These are phyloP conservation scores for Cryptus armator DNA, from an alignment of 2,888 invertebrate genomes.

Conservation along the genomic window DNA sequence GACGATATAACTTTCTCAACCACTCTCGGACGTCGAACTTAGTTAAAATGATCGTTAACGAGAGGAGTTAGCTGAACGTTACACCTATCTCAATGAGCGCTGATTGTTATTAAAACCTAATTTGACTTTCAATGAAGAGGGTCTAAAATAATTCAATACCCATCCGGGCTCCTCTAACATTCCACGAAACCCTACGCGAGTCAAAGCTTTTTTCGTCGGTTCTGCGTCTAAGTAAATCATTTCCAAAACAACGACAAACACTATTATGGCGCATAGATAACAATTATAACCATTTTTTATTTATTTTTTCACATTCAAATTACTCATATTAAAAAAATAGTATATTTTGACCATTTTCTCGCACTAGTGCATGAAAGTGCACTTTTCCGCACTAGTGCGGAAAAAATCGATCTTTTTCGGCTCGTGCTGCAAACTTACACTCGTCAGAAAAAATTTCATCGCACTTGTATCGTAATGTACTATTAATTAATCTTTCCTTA, in stretches of 20 bases:
- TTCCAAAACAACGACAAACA: neutral
- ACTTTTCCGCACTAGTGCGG: too few relatives aligned
- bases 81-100: constrained; percentile 20
- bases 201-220: neutral
- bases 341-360: too few relatives aligned
- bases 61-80: constrained; percentile 31
- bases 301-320: too few relatives aligned
- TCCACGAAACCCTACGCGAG: neutral
- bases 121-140: neutral
- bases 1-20: constrained; percentile 56
- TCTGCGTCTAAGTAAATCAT: neutral
- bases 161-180: neutral
- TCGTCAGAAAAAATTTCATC: too few relatives aligned
- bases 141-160: neutral
- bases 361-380: too few relatives aligned
- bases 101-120: constrained; percentile 40
- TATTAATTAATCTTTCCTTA: too few relatives aligned
- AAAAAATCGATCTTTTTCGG: too few relatives aligned
- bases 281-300: neutral
- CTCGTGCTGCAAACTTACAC: too few relatives aligned
- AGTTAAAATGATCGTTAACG: constrained; percentile 61
- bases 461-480: too few relatives aligned
- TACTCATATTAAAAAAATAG: too few relatives aligned
- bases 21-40: constrained; percentile 50
- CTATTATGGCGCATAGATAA: neutral